Conservation (phyloP, 2,113 vertebrate genomes). For the Electrona antarctica region DNA sequence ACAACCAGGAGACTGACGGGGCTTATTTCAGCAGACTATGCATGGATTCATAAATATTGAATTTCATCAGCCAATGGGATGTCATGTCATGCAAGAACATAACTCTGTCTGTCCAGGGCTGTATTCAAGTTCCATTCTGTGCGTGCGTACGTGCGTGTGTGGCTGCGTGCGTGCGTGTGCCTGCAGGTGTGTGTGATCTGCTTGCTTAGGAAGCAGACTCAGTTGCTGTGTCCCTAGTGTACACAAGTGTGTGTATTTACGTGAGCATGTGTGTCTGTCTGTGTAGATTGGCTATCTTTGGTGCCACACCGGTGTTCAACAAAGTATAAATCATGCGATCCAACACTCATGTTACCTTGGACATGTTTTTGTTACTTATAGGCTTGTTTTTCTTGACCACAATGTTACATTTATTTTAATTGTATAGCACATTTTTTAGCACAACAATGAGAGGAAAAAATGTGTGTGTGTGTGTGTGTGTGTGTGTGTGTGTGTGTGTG, state of each 20-base stretch:
- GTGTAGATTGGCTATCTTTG: not conserved
- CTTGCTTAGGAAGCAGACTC: too few species aligned
- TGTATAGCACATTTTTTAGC: not conserved
- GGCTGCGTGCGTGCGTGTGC: not conserved
- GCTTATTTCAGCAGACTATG: not conserved
- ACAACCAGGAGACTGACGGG: not conserved
- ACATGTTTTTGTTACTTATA: too few species aligned
- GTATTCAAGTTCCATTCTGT: not conserved
- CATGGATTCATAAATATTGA: not conserved
- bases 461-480: conserved; percentile 23
- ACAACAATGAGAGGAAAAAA: too few species aligned
- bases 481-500: conserved; percentile 14
- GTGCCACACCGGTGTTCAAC: too few species aligned
- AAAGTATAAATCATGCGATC: too few species aligned
- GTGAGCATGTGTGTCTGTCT: conserved; percentile 6
- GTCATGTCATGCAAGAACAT: too few species aligned
- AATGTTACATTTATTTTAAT: too few species aligned
- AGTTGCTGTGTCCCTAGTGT: too few species aligned
- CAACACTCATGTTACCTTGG: too few species aligned
- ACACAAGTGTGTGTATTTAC: not conserved
- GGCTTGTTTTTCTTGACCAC: too few species aligned
- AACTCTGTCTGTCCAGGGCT: too few species aligned
- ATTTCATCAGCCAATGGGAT: not conserved
- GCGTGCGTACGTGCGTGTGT: too few species aligned
- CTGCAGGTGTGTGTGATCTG: not conserved